Evolutionary conservation across 2,113 vertebrate genomes (phyloP).

Genomic region (Monopterus albus): DNA sequence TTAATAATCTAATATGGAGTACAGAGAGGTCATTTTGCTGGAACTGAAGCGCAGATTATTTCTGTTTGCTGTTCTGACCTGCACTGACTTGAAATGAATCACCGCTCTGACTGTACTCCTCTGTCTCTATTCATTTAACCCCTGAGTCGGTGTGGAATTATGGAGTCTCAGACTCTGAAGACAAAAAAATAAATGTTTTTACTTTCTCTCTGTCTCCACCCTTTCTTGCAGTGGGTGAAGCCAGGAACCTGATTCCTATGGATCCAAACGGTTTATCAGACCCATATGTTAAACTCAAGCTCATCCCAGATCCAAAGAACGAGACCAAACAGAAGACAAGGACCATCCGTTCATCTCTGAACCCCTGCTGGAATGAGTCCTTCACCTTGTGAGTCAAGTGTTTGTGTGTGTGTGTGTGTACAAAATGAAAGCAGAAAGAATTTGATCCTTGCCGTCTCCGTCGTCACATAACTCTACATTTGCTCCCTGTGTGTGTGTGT

Average conservation of each 20-base stretch:
- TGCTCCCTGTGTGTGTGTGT: constrained; percentile 8
- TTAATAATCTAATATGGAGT: too few relatives aligned
- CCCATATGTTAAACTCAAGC: constrained; percentile 97
- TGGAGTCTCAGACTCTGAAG: neutral
- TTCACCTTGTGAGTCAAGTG: constrained; percentile 90
- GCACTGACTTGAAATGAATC: constrained; percentile 20
- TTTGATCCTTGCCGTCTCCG: neutral
- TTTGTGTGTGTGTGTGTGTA: neutral
- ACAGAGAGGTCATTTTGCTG: neutral
- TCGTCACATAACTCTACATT: neutral
- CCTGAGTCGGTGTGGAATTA: constrained; percentile 15
- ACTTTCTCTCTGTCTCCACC: neutral
- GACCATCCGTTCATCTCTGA: constrained; percentile 95
- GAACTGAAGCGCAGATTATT: constrained; percentile 1
- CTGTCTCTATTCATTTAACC: constrained; percentile 6
- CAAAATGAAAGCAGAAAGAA: neutral
- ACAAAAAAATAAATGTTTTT: neutral
- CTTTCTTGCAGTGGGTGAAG: constrained; percentile 87
- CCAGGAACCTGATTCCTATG: constrained; percentile 97
- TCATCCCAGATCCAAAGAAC: constrained; percentile 96
- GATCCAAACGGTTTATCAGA: constrained; percentile 97
- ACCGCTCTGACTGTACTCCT: neutral
- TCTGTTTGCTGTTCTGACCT: constrained; percentile 5
- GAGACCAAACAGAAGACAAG: constrained; percentile 98
- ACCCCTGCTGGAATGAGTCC: constrained; percentile 95